Base-by-base conservation (phyloP, 2,797 vertebrate species). In the Notolepis coatsorum region DNA sequence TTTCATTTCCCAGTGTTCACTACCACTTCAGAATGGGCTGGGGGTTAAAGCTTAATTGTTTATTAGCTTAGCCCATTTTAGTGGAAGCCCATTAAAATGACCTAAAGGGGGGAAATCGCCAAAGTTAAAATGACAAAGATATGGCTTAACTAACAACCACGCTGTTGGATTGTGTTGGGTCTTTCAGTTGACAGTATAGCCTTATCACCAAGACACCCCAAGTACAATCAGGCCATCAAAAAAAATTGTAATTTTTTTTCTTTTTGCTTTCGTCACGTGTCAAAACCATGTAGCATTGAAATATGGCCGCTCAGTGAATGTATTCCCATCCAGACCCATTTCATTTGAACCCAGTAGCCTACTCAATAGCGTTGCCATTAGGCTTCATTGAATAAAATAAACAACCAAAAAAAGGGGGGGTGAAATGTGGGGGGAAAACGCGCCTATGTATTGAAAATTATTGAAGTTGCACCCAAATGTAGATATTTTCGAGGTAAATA, bases 281-380 rank as follows among this genome's bases (percentile, higher is more conserved):
- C 49, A 50, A 57, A 55, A 2, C 38, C 58, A 72, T 71, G 39
- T 63, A 68, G 61, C 75, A 49, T 65, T 67, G 48, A 50, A 76
- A 77, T 47, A 65, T 74, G 79, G 56, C 62, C 38, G 57, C 75
- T 61, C 60, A 64, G 50, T 77, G 79, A 84, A 80, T 84, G 78
- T 83, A 82, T 41, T 52, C 27, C 5, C 8, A 24, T 20, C 47
- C 51, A 68, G 43, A 72, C 54, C 45, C 57, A 51, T 60, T 62
- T 43, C 25, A 39, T 38, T 48, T 52, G 27, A 50, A 2, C 42
- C 55, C 10, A 46, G 7, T 3, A 52, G 20, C n/a, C n/a, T n/a
- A 58, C 46, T 38, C 41, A 74, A 38, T n/a, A 30, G 25, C 6
- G 45, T 55, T 47, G 38, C 4, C 47, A 38, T 24, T 12, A 7